Percentiles rank a stretch among this genome's conserved stretches.
These are phyloP conservation scores for Deilephila porcellus DNA, from an alignment of 2,888 invertebrate genomes.

Conservation along the genomic window DNA sequence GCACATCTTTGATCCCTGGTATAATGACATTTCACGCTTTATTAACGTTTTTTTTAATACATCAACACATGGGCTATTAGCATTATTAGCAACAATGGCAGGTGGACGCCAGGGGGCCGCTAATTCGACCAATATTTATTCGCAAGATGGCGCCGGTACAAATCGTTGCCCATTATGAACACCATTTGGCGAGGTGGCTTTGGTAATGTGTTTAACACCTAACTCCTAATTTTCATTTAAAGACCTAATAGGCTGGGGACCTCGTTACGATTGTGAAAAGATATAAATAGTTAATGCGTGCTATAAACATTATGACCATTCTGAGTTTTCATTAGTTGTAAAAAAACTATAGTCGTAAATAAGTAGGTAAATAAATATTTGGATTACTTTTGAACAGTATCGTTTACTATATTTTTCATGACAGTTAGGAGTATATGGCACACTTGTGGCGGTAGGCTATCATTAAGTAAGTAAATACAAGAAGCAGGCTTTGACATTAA, in stretches of 20 bases:
- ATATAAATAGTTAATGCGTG: no score
- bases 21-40: conserved; percentile 72
- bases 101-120: conserved; percentile 71
- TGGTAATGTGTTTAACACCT: conserved; percentile 59
- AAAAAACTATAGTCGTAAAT: no score
- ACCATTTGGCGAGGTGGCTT: conserved; percentile 76
- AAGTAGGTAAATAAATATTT: no score
- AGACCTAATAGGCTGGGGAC: not conserved
- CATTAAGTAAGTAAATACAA: no score
- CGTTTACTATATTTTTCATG: no score
- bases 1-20: conserved; percentile 52
- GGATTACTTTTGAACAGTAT: no score
- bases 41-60: conserved; percentile 46
- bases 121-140: conserved; percentile 83
- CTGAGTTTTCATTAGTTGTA: no score
- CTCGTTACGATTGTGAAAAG: not conserved
- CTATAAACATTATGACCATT: no score
- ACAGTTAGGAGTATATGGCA: no score
- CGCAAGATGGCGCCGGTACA: conserved; percentile 75
- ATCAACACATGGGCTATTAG: conserved; percentile 63
- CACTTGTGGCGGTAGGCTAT: no score
- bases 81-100: conserved; percentile 63
- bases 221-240: conserved; percentile 35
- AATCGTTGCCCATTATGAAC: conserved; percentile 70
- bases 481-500: no score